Conservation (phyloP, 30 jellyfish, hydroid and myxozoan species). For the Hydractinia echinata region DNA sequence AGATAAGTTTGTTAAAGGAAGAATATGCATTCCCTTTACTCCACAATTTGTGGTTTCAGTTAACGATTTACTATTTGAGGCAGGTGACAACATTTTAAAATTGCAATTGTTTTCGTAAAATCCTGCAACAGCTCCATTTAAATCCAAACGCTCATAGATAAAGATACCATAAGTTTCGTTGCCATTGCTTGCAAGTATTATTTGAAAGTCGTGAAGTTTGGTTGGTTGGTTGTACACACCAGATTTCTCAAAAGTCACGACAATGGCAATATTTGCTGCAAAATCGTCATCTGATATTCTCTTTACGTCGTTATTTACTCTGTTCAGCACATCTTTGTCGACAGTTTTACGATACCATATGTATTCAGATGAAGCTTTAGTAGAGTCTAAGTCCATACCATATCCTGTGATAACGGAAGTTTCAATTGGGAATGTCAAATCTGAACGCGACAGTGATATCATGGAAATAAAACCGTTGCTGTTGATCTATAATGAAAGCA, state of each 20-base stretch:
- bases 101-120: neutral
- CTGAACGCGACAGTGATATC: neutral
- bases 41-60: neutral
- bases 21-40: neutral
- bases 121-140: neutral
- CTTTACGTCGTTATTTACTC: neutral
- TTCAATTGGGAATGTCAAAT: neutral
- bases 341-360: slow-evolving; percentile 6
- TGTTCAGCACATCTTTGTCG: neutral
- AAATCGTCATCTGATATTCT: neutral
- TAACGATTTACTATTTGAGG: neutral
- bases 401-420: neutral
- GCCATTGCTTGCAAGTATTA: neutral
- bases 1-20: neutral
- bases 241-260: neutral
- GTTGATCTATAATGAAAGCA: neutral
- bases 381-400: neutral
- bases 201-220: neutral
- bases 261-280: neutral
- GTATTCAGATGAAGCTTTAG: neutral
- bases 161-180: neutral
- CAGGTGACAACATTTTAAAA: neutral
- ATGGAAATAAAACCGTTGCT: slow-evolving; percentile 14
- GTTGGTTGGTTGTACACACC: neutral
- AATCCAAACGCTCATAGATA: neutral